Conservation (phyloP, 1,140 invertebrate species). For the Orchesella cincta region DNA sequence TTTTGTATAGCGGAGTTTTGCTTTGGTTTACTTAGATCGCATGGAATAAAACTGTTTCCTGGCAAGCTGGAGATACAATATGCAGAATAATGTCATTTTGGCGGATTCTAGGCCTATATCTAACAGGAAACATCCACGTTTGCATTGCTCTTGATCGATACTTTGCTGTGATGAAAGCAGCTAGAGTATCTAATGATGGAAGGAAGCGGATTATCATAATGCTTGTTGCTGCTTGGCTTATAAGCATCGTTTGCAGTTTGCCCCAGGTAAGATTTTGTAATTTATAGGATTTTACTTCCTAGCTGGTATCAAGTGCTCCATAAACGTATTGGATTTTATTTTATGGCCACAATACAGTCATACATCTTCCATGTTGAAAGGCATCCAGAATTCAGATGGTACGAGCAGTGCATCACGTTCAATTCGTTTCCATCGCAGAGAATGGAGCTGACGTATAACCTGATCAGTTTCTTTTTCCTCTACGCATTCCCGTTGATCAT, state of each 20-base stretch:
- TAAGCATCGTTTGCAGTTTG: slow-evolving; percentile 74
- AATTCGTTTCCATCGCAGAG: slow-evolving; percentile 67
- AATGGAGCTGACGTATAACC: slow-evolving; percentile 72
- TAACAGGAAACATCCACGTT: slow-evolving; percentile 81
- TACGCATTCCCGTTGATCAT: slow-evolving; percentile 79
- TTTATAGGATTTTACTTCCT: no score
- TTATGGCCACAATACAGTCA: no score
- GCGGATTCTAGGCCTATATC: slow-evolving; percentile 78
- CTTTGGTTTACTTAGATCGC: slow-evolving; percentile 53
- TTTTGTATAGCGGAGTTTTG: not conserved
- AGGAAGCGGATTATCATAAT: slow-evolving; percentile 73
- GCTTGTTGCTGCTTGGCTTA: slow-evolving; percentile 75
- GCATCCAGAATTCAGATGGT: slow-evolving; percentile 74
- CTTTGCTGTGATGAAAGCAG: slow-evolving; percentile 73
- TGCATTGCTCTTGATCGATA: slow-evolving; percentile 85
- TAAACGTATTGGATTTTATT: no score
- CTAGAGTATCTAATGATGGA: slow-evolving; percentile 69
- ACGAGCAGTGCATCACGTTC: slow-evolving; percentile 79
- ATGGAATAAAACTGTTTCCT: slow-evolving; percentile 55
- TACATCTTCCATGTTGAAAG: slow-evolving; percentile 76
- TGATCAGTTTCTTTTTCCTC: slow-evolving; percentile 79
- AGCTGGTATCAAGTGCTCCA: no score
- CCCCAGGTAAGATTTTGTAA: slow-evolving; percentile 83
- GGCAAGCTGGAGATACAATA: slow-evolving; percentile 53
- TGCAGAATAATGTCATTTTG: slow-evolving; percentile 81